These are phyloP conservation scores for Phenganax marumi DNA, from an alignment of 92 coral and sea anemone species.

Conservation along the genomic window DNA sequence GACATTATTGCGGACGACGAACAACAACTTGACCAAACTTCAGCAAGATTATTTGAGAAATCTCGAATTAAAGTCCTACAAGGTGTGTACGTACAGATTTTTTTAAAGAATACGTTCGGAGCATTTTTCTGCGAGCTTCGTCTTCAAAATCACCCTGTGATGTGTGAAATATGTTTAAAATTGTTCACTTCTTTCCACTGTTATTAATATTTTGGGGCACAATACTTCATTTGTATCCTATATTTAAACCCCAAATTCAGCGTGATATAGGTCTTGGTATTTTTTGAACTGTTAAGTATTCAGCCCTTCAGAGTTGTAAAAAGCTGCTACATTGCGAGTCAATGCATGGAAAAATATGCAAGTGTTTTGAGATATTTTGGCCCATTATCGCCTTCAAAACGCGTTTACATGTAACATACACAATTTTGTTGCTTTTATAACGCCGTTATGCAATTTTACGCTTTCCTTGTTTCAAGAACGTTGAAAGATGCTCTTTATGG, in stretches of 20 bases:
- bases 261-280: too few species aligned
- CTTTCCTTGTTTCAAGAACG: conserved; percentile 9
- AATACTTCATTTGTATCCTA: too few species aligned
- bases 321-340: not conserved
- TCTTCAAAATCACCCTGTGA: not conserved
- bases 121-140: conserved; percentile 1
- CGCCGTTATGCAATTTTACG: conserved; percentile 29
- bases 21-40: conserved; percentile 91
- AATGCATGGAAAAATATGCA: not conserved
- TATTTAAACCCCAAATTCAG: too few species aligned
- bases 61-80: conserved; percentile 98
- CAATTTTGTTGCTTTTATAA: not conserved
- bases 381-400: conserved; percentile 8
- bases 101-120: not conserved
- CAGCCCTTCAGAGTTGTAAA: too few species aligned
- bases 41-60: conserved; percentile 93
- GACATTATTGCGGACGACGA: conserved; percentile 65
- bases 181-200: too few species aligned
- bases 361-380: not conserved
- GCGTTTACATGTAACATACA: not conserved
- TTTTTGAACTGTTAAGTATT: too few species aligned
- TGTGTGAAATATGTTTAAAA: not conserved
- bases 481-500: not conserved
- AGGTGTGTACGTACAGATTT: conserved; percentile 47
- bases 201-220: too few species aligned